Percentiles rank a stretch among this genome's conserved stretches.
phyloP scores from a whole-genome alignment of 2,888 invertebrate genomes.

The Diachrysia chrysitis region DNA sequence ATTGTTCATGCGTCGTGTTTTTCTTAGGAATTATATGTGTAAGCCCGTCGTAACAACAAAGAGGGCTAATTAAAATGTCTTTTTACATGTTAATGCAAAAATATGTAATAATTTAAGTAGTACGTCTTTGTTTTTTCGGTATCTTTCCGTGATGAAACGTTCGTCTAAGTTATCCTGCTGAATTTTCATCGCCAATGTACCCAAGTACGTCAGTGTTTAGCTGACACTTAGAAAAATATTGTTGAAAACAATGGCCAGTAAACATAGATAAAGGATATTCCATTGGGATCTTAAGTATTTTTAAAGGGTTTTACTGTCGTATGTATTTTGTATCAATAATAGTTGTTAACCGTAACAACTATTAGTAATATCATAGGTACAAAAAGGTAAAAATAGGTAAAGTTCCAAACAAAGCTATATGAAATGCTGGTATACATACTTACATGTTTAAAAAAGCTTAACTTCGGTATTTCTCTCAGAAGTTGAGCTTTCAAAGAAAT shows the following conservation, averaged over 20 bases:
- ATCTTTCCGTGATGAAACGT: not conserved
- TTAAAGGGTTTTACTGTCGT: too few species aligned
- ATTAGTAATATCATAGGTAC: too few species aligned
- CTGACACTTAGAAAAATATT: not conserved
- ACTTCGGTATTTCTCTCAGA: conserved; percentile 9
- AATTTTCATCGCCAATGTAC: not conserved
- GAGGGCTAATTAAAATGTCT: conserved; percentile 48
- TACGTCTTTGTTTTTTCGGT: conserved; percentile 20
- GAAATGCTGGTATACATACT: not conserved
- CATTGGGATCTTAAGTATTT: too few species aligned
- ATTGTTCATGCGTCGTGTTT: conserved; percentile 42
- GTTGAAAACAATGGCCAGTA: too few species aligned
- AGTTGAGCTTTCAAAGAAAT: conserved; percentile 38
- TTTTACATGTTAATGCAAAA: conserved; percentile 45
- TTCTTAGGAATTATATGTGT: conserved; percentile 56
- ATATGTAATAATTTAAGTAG: conserved; percentile 24
- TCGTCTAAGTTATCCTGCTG: not conserved
- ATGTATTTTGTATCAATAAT: too few species aligned
- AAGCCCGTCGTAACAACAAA: conserved; percentile 50
- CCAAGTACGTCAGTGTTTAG: not conserved
- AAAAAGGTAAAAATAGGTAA: too few species aligned
- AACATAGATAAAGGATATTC: too few species aligned
- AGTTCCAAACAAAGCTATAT: not conserved
- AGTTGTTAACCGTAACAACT: too few species aligned
- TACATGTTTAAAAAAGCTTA: conserved; percentile 23